Conservation (phyloP, 2,113 vertebrate species). For the Origma solitaria region DNA sequence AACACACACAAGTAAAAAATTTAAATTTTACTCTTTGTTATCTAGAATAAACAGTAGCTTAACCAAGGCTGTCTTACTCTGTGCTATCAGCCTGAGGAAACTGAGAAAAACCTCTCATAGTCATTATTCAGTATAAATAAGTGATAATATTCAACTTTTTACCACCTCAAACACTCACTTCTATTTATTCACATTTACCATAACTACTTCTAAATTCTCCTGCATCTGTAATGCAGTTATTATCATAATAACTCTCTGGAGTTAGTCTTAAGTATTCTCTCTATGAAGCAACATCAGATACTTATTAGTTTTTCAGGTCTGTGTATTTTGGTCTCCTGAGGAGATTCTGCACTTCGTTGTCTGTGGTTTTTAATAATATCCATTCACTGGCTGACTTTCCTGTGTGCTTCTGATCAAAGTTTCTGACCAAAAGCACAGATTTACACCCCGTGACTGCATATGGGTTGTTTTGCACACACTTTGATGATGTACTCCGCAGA, state of each 20-base stretch:
- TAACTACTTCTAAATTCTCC: not conserved
- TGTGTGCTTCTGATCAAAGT: not conserved
- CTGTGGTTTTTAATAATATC: not conserved
- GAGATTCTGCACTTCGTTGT: not conserved
- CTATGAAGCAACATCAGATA: not conserved
- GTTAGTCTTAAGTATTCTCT: not conserved
- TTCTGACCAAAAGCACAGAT: not conserved
- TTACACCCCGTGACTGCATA: not conserved
- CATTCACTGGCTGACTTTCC: not conserved
- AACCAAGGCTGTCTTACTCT: not conserved
- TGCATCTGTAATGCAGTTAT: not conserved
- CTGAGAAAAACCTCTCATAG: not conserved
- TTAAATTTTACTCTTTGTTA: not conserved
- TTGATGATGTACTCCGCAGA: not conserved
- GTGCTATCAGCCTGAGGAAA: not conserved
- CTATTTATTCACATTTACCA: not conserved
- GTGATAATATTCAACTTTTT: not conserved
- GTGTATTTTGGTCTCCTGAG: not conserved
- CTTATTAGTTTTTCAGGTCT: not conserved
- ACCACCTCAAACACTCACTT: not conserved
- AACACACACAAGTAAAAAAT: not conserved
- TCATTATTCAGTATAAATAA: not conserved
- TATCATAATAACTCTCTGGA: not conserved
- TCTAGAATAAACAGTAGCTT: not conserved
- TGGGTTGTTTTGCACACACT: not conserved